These are phyloP conservation scores for Chrysolina haemoptera DNA, from an alignment of 2,888 invertebrate species.

Conservation along the genomic window DNA sequence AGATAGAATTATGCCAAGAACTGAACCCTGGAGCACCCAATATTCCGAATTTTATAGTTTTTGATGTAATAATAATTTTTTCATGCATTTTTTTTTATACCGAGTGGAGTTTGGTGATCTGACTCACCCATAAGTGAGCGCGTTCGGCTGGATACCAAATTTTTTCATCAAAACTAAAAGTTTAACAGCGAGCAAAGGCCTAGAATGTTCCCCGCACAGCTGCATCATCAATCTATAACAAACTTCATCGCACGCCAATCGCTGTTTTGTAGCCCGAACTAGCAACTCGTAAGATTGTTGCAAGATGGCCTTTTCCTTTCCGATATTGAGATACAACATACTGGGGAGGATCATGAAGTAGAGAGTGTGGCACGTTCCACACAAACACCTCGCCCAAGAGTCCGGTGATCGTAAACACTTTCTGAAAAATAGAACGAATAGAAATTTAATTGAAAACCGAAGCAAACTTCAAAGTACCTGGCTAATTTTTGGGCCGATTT, in stretches of 20 bases:
- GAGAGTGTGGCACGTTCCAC: conserved; percentile 91
- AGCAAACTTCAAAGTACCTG: conserved; percentile 66
- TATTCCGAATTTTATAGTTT: no score
- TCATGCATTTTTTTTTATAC: no score
- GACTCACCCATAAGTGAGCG: conserved; percentile 92
- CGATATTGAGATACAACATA: conserved; percentile 79
- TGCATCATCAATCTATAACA: conserved; percentile 99
- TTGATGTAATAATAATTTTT: no score
- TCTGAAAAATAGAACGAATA: conserved; percentile 50
- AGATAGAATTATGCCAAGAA: no score
- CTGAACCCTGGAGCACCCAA: no score
- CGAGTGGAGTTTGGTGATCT: not conserved
- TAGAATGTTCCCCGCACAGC: conserved; percentile 93
- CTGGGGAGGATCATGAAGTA: conserved; percentile 96
- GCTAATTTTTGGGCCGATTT: conserved; percentile 90
- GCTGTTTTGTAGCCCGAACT: conserved; percentile 87
- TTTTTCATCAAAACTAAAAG: conserved; percentile 92
- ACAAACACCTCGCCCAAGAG: conserved; percentile 92
- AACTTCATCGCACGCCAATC: conserved; percentile 94
- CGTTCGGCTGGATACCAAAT: conserved; percentile 95
- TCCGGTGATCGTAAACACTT: conserved; percentile 75
- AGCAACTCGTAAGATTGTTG: conserved; percentile 89
- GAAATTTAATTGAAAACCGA: conserved; percentile 9
- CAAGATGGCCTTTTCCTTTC: conserved; percentile 83
- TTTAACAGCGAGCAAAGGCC: conserved; percentile 95